Base-by-base conservation (phyloP, 1,140 invertebrate species). In the Holotrichia oblita region DNA sequence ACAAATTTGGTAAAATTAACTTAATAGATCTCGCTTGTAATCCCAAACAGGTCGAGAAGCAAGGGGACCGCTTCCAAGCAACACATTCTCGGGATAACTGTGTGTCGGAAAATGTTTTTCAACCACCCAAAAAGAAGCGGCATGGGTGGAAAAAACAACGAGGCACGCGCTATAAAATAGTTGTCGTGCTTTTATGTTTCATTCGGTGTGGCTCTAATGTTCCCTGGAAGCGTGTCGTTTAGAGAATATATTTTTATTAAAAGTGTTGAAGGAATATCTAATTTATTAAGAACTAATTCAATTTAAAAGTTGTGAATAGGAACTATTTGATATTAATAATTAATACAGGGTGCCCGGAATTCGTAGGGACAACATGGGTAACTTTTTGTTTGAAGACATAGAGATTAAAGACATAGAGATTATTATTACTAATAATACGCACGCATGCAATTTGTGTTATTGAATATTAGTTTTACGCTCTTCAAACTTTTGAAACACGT, bases 1-100 rank as follows among this genome's bases (percentile, higher is more conserved):
- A 74, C 73, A 74, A 74, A 74, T 74, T 74, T 42, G 73, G 12
- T 34, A 34, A 44, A 74, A 74, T 74, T 74, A 74, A 74, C 73
- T 74, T 74, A 74, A 74, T 74, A 40, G 73, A 74, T 40, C 73
- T 74, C 41, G 73, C 34, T 41, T 69, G 61, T 69, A 69, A 69
- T 27, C 20, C 10, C 44, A 14, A 48, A 17, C 2, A 48, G 27
- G 27, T 1, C 27, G 27, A 34, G 27, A 34, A 34, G 61, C 61
- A 6, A 20, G 9, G 61, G 20, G n/a, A 12, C 22, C 14, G 20
- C 61, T 69, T 55, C 12, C 48, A 12, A 17, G 17, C 48, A 17
- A n/a, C 48, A 22, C 61, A 69, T 69, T 69, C 61, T 69, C 61
- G 8, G 22, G 22, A 69, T 69, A 14, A 17, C 48, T 55, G 48